Base-by-base conservation (phyloP, 1,140 invertebrate genomes). In the honey bee (Apis mellifera) region DNA sequence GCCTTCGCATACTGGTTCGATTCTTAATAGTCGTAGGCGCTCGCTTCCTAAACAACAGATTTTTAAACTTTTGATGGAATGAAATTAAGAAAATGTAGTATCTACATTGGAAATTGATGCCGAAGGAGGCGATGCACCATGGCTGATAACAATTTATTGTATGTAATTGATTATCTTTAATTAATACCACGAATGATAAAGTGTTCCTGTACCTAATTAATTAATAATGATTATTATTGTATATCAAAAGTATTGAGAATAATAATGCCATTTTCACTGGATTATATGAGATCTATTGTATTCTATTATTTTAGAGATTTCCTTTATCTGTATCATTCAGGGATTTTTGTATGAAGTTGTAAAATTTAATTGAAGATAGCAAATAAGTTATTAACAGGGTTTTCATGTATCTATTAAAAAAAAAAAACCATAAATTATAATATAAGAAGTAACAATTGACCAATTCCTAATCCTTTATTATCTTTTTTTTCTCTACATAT, bases 161-260 rank as follows among this genome's bases (percentile, higher is more conserved):
- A 89, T 69, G 71, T 90, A 85, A 89, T 81, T 89, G 72, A 91
- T 90, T 84, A 92, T 91, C 82, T 89, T 91, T 84, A 84, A 89
- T 87, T 88, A 91, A 89, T 91, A 91, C 92, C 88, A 90, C 89
- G 89, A 92, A 91, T 87, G 86, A 90, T 90, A 88, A 93, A 93
- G 93, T 94, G 92, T 93, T 94, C 93, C 92, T 93, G 93, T 93
- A 94, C 90, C 92, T 93, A 91, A 92, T 92, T 93, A 85, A 89
- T 91, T 91, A 86, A 84, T 90, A 85, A 89, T 87, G 84, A 92
- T 92, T 90, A 93, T 93, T 93, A 92, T 92, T 93, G 91, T 93
- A 93, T 91, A 92, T 92, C 89, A 89, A 93, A 92, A 93, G 90
- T 91, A 93, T 93, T 93, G 89, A 92, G 86, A 92, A 93, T 93